These are phyloP conservation scores for Chelon auratus DNA, from an alignment of 2,797 vertebrate genomes.

Conservation along the genomic window DNA sequence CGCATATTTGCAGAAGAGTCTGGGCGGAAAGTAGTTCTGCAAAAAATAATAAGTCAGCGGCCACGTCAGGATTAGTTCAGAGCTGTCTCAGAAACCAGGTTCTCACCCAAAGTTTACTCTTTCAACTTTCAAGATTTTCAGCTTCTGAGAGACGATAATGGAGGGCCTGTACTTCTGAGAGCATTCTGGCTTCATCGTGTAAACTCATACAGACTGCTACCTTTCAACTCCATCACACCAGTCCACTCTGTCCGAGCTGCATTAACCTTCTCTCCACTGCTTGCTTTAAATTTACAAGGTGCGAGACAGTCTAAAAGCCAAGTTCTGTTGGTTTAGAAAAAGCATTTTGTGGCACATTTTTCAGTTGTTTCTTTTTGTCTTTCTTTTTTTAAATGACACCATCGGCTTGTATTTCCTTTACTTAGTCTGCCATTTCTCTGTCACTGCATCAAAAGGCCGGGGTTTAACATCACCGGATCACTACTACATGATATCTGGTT, in stretches of 20 bases:
- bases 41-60: slow-evolving; percentile 24
- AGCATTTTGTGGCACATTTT: slow-evolving; percentile 19
- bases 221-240: slow-evolving; percentile 19
- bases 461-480: slow-evolving; percentile 11
- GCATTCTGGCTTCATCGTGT: slow-evolving; percentile 18
- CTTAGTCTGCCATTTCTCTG: background rate
- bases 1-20: slow-evolving; percentile 28
- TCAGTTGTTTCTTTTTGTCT: background rate
- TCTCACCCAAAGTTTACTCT: slow-evolving; percentile 28
- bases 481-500: background rate
- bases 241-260: slow-evolving; percentile 3
- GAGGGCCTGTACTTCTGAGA: slow-evolving; percentile 7
- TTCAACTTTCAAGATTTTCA: background rate
- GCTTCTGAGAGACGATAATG: slow-evolving; percentile 1
- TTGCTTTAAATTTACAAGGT: slow-evolving; percentile 29
- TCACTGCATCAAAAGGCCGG: background rate
- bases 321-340: slow-evolving; percentile 6
- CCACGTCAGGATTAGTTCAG: slow-evolving; percentile 30
- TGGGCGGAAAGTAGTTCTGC: slow-evolving; percentile 26
- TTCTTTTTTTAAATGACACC: background rate
- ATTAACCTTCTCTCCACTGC: slow-evolving; percentile 34
- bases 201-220: slow-evolving; percentile 21
- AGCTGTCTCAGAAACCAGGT: slow-evolving; percentile 22
- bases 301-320: slow-evolving; percentile 25
- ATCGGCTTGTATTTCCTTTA: too few relatives aligned